A percentile compares a stretch with the other conserved stretches of the same genome.
phyloP scores from a whole-genome alignment of 2,888 invertebrate species.

The Nomada goodeniana region DNA sequence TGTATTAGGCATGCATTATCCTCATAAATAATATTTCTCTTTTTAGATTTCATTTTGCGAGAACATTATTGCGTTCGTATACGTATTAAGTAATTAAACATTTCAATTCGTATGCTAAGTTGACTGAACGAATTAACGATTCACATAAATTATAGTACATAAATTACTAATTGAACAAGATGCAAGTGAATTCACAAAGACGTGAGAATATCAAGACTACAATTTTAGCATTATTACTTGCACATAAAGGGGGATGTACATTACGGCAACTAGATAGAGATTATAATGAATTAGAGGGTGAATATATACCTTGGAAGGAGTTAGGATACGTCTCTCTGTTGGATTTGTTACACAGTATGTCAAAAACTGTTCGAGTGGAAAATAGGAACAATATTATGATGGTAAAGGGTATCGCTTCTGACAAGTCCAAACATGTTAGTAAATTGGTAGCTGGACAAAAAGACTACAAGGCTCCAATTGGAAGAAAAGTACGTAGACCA shows the following conservation, averaged over 20 bases:
- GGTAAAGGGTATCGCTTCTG: slow-evolving; percentile 65
- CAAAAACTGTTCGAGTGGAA: slow-evolving; percentile 48
- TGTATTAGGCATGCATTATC: not conserved
- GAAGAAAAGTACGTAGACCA: slow-evolving; percentile 34
- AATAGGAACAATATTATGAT: slow-evolving; percentile 1
- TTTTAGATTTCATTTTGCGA: not conserved
- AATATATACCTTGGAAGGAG: slow-evolving; percentile 71
- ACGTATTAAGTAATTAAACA: too few species aligned
- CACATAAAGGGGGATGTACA: slow-evolving; percentile 43
- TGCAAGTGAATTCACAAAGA: slow-evolving; percentile 12
- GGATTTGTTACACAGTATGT: slow-evolving; percentile 68
- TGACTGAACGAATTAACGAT: too few species aligned
- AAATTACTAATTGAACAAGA: slow-evolving; percentile 14
- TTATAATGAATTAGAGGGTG: slow-evolving; percentile 66
- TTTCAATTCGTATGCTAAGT: too few species aligned
- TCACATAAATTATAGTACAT: not conserved
- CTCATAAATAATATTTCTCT: not conserved
- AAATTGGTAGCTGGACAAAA: slow-evolving; percentile 73
- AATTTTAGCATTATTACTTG: slow-evolving; percentile 67
- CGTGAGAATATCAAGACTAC: slow-evolving; percentile 61
- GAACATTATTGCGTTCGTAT: too few species aligned
- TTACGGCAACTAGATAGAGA: slow-evolving; percentile 32
- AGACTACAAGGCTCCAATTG: not conserved
- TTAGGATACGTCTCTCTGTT: slow-evolving; percentile 63
- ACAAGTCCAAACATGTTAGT: slow-evolving; percentile 73